Conservation (phyloP, 1,140 invertebrate species). For the Coptotermes formosanus region DNA sequence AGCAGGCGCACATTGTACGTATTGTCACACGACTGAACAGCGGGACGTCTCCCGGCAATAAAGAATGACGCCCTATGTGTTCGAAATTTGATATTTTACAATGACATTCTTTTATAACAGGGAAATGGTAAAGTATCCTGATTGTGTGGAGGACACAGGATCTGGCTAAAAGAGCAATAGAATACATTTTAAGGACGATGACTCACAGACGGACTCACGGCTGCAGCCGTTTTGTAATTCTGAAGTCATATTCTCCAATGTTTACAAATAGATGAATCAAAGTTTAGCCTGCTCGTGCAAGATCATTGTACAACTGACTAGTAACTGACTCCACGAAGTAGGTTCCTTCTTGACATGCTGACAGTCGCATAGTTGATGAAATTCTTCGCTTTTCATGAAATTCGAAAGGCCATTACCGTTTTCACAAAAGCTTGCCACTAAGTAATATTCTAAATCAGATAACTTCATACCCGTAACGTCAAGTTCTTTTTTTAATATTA, state of each 20-base stretch:
- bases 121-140: background rate
- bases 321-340: too few species aligned
- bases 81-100: constrained; percentile 18
- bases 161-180: constrained; percentile 6
- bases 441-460: too few species aligned
- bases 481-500: too few species aligned
- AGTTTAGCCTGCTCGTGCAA: too few species aligned
- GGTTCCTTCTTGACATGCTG: too few species aligned
- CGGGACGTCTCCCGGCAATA: background rate
- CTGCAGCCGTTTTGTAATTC: background rate
- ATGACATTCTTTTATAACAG: background rate
- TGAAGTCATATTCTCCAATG: background rate
- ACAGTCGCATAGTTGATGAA: too few species aligned
- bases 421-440: too few species aligned
- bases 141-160: background rate
- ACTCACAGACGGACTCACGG: background rate
- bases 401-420: too few species aligned
- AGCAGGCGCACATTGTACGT: background rate
- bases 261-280: background rate
- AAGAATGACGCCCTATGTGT: background rate
- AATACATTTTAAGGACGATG: background rate
- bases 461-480: too few species aligned
- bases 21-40: constrained; percentile 2
- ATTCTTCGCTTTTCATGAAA: too few species aligned
- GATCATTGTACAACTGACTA: too few species aligned